phyloP scores from a whole-genome alignment of 2,113 vertebrate species.

The Phoxinus phoxinus region DNA sequence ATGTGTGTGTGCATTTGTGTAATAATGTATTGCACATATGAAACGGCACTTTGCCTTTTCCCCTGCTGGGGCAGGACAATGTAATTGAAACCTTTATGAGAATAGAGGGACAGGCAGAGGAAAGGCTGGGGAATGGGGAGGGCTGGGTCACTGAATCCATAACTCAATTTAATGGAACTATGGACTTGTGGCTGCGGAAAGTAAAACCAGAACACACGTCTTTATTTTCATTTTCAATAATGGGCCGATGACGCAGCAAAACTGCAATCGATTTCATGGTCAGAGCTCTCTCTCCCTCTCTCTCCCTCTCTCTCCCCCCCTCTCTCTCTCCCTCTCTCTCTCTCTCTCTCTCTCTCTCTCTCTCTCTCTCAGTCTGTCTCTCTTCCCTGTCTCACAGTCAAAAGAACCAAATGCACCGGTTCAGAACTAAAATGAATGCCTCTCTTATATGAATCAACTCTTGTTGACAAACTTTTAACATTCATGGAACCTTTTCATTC shows the following conservation, averaged over 20 bases:
- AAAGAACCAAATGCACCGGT: background rate
- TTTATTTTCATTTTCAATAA: conserved; percentile 62
- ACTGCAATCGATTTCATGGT: conserved; percentile 53
- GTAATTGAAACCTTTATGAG: conserved; percentile 56
- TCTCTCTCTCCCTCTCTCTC: background rate
- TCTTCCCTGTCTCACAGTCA: background rate
- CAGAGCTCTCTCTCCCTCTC: conserved; percentile 13
- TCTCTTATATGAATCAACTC: background rate
- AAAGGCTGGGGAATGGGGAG: conserved; percentile 33
- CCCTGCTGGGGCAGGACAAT: conserved; percentile 44
- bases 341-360: conserved; percentile 16
- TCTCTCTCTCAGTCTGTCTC: background rate
- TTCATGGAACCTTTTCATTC: no score
- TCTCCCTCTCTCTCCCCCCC: no score
- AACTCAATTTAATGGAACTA: conserved; percentile 62
- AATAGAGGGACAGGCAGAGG: conserved; percentile 42
- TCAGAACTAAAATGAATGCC: background rate
- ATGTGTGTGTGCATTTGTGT: conserved; percentile 20
- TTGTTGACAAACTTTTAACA: no score
- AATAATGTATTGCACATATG: conserved; percentile 39
- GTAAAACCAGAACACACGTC: conserved; percentile 56
- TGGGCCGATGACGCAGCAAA: conserved; percentile 57
- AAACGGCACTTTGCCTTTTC: conserved; percentile 48
- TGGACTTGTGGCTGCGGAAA: conserved; percentile 59
- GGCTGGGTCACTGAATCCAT: conserved; percentile 51